Percentiles rank a stretch among this genome's conserved stretches.
phyloP scores from a whole-genome alignment of 2,113 vertebrate species.

The Thunnus maccoyii region DNA sequence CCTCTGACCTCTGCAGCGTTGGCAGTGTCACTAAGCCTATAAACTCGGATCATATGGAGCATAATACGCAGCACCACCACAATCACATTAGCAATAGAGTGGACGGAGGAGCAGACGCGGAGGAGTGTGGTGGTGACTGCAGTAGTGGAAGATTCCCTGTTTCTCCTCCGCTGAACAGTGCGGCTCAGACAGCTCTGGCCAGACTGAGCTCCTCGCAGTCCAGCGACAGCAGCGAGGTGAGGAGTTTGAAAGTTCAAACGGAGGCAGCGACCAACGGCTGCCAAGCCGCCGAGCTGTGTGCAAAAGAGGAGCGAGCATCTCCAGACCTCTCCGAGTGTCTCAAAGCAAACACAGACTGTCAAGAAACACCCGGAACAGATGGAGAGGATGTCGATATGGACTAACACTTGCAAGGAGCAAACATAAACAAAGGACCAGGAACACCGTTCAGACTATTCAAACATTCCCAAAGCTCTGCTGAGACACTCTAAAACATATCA shows the following conservation, averaged over 20 bases:
- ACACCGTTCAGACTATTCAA: conserved; percentile 67
- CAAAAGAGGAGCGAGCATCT: conserved; percentile 65
- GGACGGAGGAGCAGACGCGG: conserved; percentile 34
- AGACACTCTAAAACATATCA: conserved; percentile 82
- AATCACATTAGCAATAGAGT: conserved; percentile 67
- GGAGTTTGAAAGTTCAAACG: conserved; percentile 38
- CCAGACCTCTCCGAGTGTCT: conserved; percentile 81
- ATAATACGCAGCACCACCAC: conserved; percentile 54
- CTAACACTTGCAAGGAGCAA: conserved; percentile 82
- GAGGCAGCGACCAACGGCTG: conserved; percentile 42
- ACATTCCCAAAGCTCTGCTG: conserved; percentile 86
- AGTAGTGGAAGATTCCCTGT: conserved; percentile 14
- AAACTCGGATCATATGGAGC: conserved; percentile 55
- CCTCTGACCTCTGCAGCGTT: conserved; percentile 67
- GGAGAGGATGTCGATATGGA: conserved; percentile 93
- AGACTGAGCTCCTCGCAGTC: conserved; percentile 41
- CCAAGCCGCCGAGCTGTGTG: conserved; percentile 51
- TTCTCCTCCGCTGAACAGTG: conserved; percentile 42
- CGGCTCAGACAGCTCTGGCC: conserved; percentile 40
- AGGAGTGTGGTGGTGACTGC: conserved; percentile 52
- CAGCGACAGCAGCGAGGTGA: conserved; percentile 37
- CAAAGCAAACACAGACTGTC: conserved; percentile 78
- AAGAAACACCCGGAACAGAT: conserved; percentile 82
- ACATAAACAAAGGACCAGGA: conserved; percentile 73
- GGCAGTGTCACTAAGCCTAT: conserved; percentile 43